Percentiles rank a stretch among this genome's conserved stretches.
Evolutionary conservation across 2,797 vertebrate genomes (phyloP).

Genomic region (Columba guinea): DNA sequence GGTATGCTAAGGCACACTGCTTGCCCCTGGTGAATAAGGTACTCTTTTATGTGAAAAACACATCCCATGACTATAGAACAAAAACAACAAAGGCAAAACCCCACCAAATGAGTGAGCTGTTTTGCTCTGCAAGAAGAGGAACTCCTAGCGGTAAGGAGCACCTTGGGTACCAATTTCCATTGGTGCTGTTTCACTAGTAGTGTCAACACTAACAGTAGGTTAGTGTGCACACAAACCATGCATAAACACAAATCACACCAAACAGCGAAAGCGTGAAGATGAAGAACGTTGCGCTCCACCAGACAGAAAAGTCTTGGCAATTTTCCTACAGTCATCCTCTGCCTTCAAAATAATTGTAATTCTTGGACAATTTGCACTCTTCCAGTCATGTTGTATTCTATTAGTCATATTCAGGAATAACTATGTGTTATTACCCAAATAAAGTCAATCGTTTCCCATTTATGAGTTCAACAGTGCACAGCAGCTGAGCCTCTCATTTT

Average conservation of each 20-base stretch:
- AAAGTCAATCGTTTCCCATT: neutral
- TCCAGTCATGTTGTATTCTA: neutral
- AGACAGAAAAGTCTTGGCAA: neutral
- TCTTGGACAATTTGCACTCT: neutral
- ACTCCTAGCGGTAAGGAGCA: neutral
- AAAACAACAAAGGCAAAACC: neutral
- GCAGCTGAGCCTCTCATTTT: neutral
- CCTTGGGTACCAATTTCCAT: neutral
- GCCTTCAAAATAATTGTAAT: neutral
- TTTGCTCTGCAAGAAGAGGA: neutral
- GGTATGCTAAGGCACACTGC: neutral
- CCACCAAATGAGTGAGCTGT: neutral
- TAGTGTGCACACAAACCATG: neutral
- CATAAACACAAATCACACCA: neutral
- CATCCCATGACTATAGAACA: fast-evolving
- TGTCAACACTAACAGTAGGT: neutral
- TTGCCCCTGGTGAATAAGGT: neutral
- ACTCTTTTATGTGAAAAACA: neutral
- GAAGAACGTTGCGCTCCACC: neutral
- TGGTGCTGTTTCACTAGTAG: neutral
- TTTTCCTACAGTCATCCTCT: neutral
- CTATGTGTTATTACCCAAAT: neutral
- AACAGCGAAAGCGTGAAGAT: neutral
- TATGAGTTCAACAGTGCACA: neutral
- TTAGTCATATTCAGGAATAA: neutral